Base-by-base conservation (phyloP, 2,888 invertebrate genomes). In the Silvanus unidentatus region DNA sequence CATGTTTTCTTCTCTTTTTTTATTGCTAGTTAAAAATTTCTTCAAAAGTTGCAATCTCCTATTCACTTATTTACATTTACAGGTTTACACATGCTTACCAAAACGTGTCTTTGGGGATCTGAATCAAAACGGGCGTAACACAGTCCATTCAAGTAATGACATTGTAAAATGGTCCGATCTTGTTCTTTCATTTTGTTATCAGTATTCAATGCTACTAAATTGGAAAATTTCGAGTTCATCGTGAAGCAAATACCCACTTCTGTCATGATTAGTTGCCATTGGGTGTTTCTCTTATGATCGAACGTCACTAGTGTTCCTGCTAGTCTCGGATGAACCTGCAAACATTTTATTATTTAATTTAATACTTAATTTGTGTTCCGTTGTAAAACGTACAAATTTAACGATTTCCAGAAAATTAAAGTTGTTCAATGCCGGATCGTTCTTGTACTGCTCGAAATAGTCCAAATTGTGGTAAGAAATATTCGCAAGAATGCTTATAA, bases 231-330 rank as follows among this genome's bases (percentile, higher is more conserved):
- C 0, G 83, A 80, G 59, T 84, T 85, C 22, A 80, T 77, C 2
- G 76, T 74, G 60, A 79, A 80, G 54, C 86, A 86, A 0, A 76
- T 71, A 0, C 86, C 86, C 4, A 75, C 68, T 57, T 86, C 86
- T 0, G 84, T 82, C 73, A 85, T 77, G 1, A 81, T 74, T 0
- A 76, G 68, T 0, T 65, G 64, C 77, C 78, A 80, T 1, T 59
- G 55, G 2, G 58, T 55, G 50, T 64, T 61, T 1, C 59, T 54
- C 39, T 62, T 60, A 1, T 61, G 65, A 15, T 75, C 74, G 1
- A 75, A 75, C 41, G 77, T 75, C 1, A 74, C 72, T 2, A 74
- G 64, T 48, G 74, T 76, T 1, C 76, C 68, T 1, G 70, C 59
- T 1, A 71, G 48, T 1, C 70, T 65, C 1, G 75, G 75, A 68